A percentile compares a stretch with the other conserved stretches of the same genome.
These are phyloP conservation scores for Drosophila athabasca DNA, from an alignment of 1,140 invertebrate species.

Conservation along the genomic window DNA sequence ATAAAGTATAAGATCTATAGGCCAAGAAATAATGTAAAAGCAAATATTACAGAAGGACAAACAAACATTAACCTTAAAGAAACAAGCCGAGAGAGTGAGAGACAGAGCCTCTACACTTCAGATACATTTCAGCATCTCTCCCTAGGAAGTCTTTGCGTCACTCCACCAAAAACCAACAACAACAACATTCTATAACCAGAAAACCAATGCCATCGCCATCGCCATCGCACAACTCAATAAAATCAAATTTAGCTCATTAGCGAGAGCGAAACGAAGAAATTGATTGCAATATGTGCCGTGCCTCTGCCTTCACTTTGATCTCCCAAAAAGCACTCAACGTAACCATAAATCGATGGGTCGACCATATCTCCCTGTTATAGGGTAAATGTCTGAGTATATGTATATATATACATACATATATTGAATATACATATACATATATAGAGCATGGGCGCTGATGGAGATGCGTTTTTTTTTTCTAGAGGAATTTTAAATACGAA, in stretches of 20 bases:
- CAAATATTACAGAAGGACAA: too few relatives aligned
- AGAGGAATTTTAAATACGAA: conserved; percentile 9
- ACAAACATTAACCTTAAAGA: too few relatives aligned
- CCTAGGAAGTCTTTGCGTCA: conserved; percentile 34
- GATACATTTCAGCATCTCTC: conserved; percentile 8
- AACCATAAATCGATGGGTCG: conserved; percentile 43
- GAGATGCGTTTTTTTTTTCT: conserved; percentile 12
- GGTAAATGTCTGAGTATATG: conserved; percentile 11
- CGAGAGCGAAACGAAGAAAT: conserved; percentile 57
- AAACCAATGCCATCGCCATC: conserved; percentile 1
- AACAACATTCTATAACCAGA: neutral
- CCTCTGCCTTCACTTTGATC: conserved; percentile 64
- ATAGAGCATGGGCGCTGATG: conserved; percentile 39
- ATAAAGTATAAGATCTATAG: too few relatives aligned
- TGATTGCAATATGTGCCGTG: conserved; percentile 68
- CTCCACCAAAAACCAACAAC: neutral
- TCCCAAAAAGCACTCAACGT: conserved; percentile 63
- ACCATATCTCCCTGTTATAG: conserved; percentile 1
- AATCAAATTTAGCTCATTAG: conserved; percentile 81
- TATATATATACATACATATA: conserved; percentile 32
- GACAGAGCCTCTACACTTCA: neutral
- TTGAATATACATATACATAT: conserved; percentile 32
- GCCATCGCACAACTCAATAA: conserved; percentile 61
- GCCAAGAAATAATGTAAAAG: too few relatives aligned
- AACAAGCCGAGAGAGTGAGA: too few relatives aligned